Base-by-base conservation (phyloP, 2,113 vertebrate genomes). In the Paraplagusia blochii region DNA sequence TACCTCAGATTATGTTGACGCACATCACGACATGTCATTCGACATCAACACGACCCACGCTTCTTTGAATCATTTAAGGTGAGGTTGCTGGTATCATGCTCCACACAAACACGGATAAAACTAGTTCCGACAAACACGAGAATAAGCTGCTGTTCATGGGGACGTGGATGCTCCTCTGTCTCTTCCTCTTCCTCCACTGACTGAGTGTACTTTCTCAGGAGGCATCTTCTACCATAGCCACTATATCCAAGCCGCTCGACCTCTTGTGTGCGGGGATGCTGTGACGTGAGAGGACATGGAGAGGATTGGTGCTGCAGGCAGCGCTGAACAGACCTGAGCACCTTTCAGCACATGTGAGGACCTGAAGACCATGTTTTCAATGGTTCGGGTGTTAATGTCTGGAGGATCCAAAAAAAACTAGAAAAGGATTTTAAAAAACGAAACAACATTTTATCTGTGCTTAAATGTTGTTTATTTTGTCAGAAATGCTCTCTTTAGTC, bases 1-100 rank as follows among this genome's bases (percentile, higher is more conserved):
- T 79, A 86, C 87, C 83, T 85, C 82, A 81, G 53, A 80, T 77
- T 86, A 74, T 64, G 80, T 84, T 81, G 62, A 82, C 71, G 69
- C 77, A 76, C 83, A 67, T 85, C 80, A 72, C 46, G 53, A 63
- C 58, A 61, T 63, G 58, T 70, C 62, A 75, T 86, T 68, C 65
- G 66, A 62, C 76, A 75, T 78, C n/a, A 71, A 72, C 68, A 66
- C 36, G 61, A 72, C 44, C 54, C 50, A 39, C 57, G 6, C 16
- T 58, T 66, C 53, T 69, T 71, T 75, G 18, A 72, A 66, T 50
- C 35, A 43, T n/a, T 9, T 38, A 61, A 67, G 55, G 57, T 14
- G 47, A 50, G 15, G 19, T 22, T 11, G 29, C 43, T 63, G 29
- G 66, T 54, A 38, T 80, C 57, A 66, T 48, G 58, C 52, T 44